Evolutionary conservation across 2,113 vertebrate genomes (phyloP), one percentile per base, ranked within the genome.

Genomic region (Sprattus sprattus): DNA sequence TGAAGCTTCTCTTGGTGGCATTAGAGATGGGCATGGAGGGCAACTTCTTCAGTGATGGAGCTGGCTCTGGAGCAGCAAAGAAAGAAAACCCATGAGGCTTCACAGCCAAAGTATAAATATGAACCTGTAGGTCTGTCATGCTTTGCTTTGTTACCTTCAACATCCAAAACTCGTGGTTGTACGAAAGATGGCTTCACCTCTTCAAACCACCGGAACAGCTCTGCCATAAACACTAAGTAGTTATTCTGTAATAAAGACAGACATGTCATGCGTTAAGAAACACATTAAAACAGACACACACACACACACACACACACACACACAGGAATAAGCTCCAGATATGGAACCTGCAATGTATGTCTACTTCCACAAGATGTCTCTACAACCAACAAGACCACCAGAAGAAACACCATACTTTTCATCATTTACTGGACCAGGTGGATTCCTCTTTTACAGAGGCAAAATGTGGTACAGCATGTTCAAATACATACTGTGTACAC

Each of bases 131-230:
- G 15, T 44, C 0, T 81, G 28, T 57, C 11, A 28, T 0, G 28
- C 22, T 13, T 81, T 7, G 6, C 50, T 81, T 25, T 1, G 52
- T 92, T 93, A 97, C 94, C 95, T 94, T 96, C 96, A 3, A 91
- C 91, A 45, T 94, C 90, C 85, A 96, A 92, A 84, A 92, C 92
- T 84, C 96, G 96, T 64, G 98, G 97, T 10, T 97, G 96, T 54
- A 99, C 98, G 92, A 99, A 99, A 0, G 97, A 95, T 0, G 98
- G 98, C 92, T 98, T 99, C 85, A 97, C 97, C 6, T 97, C 97
- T 93, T 99, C 98, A 88, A 99, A 99, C 98, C 97, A 99, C 96
- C 95, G 97, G 92, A 99, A 99, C 85, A 99, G 94, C 89, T 99
- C 98, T 83, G 98, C 98, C 97, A 99, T 96, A 92, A 99, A 99